These are phyloP conservation scores for Elephantulus edwardii DNA, from an alignment of 2,113 vertebrate species.

Conservation along the genomic window DNA sequence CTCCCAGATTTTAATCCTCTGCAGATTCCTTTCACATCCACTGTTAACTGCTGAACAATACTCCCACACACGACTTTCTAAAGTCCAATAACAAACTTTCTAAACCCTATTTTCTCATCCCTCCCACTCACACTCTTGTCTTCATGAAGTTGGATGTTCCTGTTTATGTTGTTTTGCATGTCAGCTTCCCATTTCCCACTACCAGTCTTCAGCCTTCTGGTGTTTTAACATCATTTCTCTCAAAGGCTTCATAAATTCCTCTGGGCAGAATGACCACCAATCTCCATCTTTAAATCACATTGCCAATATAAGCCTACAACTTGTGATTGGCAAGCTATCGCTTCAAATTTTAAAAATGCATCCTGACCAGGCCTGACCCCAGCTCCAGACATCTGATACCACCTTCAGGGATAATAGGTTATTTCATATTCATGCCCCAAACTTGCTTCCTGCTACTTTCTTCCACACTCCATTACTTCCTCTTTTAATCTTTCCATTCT, in stretches of 20 bases:
- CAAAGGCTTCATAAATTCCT: not conserved
- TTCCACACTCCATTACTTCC: not conserved
- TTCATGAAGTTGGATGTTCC: not conserved
- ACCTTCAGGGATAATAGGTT: not conserved
- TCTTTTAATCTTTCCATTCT: not conserved
- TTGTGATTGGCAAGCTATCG: not conserved
- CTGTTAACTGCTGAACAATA: no score
- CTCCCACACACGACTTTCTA: not conserved
- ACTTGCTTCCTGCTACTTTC: not conserved
- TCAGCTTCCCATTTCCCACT: not conserved
- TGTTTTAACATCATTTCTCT: not conserved
- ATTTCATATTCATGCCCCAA: not conserved
- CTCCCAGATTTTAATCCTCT: not conserved
- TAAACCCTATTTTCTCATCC: not conserved
- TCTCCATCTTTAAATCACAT: not conserved
- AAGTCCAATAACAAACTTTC: not conserved
- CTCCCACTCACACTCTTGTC: not conserved
- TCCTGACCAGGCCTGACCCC: not conserved
- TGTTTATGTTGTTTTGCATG: not conserved
- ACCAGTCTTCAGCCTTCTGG: not conserved
- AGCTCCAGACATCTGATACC: not conserved
- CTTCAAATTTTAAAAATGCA: constrained; percentile 6
- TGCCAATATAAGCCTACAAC: not conserved
- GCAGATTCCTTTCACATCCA: not conserved
- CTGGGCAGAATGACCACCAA: not conserved